These are phyloP conservation scores for Dryoscopus gambensis DNA, from an alignment of 2,113 vertebrate species.

Conservation along the genomic window DNA sequence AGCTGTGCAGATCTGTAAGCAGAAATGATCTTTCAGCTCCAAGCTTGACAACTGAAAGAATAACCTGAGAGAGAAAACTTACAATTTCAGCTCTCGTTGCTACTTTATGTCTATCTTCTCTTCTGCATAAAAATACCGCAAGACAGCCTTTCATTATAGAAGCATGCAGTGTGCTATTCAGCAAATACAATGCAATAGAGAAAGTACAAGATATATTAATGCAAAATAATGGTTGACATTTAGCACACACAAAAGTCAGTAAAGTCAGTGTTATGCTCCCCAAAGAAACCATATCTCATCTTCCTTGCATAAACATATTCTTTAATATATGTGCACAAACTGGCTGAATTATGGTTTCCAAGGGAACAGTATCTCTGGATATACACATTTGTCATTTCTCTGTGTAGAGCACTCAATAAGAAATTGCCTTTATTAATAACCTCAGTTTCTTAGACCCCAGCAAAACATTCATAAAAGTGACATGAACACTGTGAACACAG, in stretches of 20 bases:
- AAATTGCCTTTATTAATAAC: constrained; percentile 51
- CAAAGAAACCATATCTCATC: constrained; percentile 49
- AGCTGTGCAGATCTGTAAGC: neutral
- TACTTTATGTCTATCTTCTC: neutral
- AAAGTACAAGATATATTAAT: constrained; percentile 4
- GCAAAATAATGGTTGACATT: constrained; percentile 48
- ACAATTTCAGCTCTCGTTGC: neutral
- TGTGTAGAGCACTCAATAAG: neutral
- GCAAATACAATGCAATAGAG: neutral
- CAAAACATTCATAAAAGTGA: neutral
- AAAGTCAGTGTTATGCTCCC: constrained; percentile 20
- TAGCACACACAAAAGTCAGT: neutral
- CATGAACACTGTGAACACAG: neutral
- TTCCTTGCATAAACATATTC: neutral
- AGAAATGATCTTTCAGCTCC: neutral
- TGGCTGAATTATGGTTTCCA: constrained; percentile 45
- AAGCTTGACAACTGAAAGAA: neutral
- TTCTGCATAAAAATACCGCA: neutral
- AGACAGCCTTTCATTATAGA: neutral
- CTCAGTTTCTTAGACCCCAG: neutral
- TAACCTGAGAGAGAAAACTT: neutral
- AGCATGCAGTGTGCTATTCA: neutral
- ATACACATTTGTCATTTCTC: constrained; percentile 29
- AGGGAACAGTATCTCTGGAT: constrained; percentile 17
- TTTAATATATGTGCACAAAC: neutral